Base-by-base conservation (phyloP, 1,140 invertebrate genomes). In the Sycophaga agraensis region DNA sequence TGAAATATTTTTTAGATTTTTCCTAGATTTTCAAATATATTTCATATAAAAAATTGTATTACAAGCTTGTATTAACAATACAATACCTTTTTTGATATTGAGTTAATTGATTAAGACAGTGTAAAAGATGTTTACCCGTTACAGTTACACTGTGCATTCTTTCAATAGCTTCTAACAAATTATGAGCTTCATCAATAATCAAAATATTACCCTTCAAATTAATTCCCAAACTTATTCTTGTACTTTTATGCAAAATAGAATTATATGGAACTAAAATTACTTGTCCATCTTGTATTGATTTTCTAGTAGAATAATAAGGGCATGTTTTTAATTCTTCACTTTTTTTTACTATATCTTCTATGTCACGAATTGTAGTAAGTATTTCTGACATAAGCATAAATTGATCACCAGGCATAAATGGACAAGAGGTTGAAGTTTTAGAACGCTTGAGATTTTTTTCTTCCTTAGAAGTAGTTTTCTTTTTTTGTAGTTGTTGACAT, bases 161-260 rank as follows among this genome's bases (percentile, higher is more conserved):
- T 59, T 90, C 88, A 61, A 99, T 89, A 0, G 94, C 91, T 61
- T 98, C 93, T 17, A 97, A 80, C 6, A 99, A 83, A 82, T 99
- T 99, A 70, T 99, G 97, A 7, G 97, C 97, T 82, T 99, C 97
- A 77, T 99, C 97, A 46, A 99, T 88, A 63, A 99, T 91, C 0
- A 99, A 80, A 42, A 99, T 82, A 76, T 92, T 93, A 61, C 90
- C 87, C 71, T 90, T 86, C 4, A 98, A 73, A 65, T 89, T 85
- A 7, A 99, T 88, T n/a, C 91, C 81, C 59, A 72, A 78, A 68
- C 74, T 77, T 37, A 58, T 54, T 67, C 97, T 83, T 0, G 96
- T 97, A 9, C 83, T 84, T 73, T 89, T 88, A 76, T 97, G 96
- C 7, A 99, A 83, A 51, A 99, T 83, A 24, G 91, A 88, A 68